Evolutionary conservation across 2,797 vertebrate species (phyloP).

Genomic region (Chloroceryle inda): DNA sequence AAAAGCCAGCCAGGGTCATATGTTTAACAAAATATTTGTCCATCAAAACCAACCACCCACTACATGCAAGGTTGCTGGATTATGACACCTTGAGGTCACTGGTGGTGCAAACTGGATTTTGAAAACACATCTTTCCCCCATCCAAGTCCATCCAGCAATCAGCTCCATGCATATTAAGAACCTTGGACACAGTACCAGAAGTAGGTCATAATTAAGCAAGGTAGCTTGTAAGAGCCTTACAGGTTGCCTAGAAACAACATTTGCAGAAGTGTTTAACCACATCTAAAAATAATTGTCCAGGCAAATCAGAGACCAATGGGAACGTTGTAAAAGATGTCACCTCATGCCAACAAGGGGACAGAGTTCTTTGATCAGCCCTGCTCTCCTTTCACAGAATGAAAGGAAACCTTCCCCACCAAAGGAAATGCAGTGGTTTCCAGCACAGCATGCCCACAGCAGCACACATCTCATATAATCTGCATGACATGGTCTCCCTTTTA

Average conservation of each 20-base stretch:
- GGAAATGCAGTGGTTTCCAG: background rate
- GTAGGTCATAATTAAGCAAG: conserved; percentile 70
- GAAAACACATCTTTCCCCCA: background rate
- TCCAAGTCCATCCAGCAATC: conserved; percentile 19
- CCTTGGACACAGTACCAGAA: conserved; percentile 42
- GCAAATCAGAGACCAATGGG: background rate
- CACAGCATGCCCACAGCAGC: background rate
- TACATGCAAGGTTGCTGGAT: rapidly evolving
- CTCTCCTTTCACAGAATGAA: background rate
- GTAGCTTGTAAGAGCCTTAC: conserved; percentile 24
- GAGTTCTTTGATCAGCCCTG: background rate
- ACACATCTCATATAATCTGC: background rate
- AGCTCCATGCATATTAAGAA: background rate
- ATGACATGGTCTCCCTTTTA: background rate
- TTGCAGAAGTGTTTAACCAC: conserved; percentile 58
- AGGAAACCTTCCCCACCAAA: background rate
- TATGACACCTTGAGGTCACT: background rate
- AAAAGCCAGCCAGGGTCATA: background rate
- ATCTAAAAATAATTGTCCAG: conserved; percentile 73
- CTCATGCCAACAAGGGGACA: background rate
- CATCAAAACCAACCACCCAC: background rate
- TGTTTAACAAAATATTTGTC: background rate
- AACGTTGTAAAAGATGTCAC: background rate
- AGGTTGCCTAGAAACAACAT: conserved; percentile 72
- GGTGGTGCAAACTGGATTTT: background rate